A percentile compares a stretch with the other conserved stretches of the same genome.
These are phyloP conservation scores for Ginglymostoma cirratum DNA, from an alignment of 2,113 vertebrate genomes.

Conservation along the genomic window DNA sequence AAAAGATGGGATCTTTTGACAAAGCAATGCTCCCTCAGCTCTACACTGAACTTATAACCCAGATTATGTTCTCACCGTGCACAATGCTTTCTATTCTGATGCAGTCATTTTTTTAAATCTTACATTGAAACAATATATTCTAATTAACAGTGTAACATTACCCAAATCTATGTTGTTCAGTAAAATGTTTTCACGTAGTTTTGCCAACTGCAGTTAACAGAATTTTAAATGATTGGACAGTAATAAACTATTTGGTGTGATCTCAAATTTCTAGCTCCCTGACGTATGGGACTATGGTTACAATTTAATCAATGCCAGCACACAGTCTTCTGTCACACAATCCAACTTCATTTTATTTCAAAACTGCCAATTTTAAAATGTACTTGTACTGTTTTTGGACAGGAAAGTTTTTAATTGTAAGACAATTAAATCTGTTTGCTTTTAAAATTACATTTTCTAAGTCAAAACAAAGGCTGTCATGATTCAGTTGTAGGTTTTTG, in stretches of 20 bases:
- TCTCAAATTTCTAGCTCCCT: not conserved
- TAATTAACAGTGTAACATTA: not conserved
- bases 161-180: not conserved
- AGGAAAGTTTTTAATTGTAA: not conserved
- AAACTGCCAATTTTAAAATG: not conserved
- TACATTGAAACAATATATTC: no score
- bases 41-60: not conserved
- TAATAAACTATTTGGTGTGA: not conserved
- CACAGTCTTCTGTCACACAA: not conserved
- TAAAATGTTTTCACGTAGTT: not conserved
- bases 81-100: not conserved
- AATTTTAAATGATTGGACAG: not conserved
- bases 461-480: not conserved
- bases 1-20: not conserved
- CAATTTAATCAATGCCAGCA: not conserved
- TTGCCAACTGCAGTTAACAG: conserved; percentile 6
- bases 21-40: not conserved
- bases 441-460: not conserved
- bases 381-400: not conserved
- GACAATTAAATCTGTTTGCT: not conserved
- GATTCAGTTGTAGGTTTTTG: not conserved
- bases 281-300: not conserved
- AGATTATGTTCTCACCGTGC: not conserved
- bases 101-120: not conserved
- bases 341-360: not conserved